Base-by-base conservation (phyloP, 2,113 vertebrate species). In the Hipposideros armiger region DNA sequence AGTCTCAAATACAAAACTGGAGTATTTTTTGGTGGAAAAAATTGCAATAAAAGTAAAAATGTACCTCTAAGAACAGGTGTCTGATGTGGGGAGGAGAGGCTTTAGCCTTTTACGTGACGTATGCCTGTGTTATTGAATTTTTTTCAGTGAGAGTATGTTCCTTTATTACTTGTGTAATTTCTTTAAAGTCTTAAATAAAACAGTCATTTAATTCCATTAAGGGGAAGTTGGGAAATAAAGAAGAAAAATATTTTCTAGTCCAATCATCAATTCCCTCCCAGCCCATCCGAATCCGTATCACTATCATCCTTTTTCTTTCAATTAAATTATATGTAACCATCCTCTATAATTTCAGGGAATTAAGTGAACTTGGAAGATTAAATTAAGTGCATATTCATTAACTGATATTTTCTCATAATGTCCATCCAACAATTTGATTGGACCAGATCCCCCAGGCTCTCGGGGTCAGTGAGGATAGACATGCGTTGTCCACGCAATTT, bases 341-440 rank as follows among this genome's bases (percentile, higher is more conserved):
- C 52, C 7, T 93, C 22, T 67, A 76, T 36, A 28, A 86, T 72
- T 85, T 93, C 28, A 74, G 64, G 16, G 47, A 92, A 91, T 93
- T 64, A 73, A 88, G 20, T 77, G 11, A 62, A 36, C 1, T 66
- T 70, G 50, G 28, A 36, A 86, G 42, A 26, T 83, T 60, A 64
- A 76, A 81, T 91, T 73, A 77, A 90, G 73, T 73, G 42, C 11
- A 15, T 16, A 1, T 22, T 10, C 52, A n/a, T 73, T 64, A 8
- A 62, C 16, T 30, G 16, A 56, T 56, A 5, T 70, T 87, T 69
- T 69, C 60, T 32, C 30, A 13, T 64, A 54, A 30, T n/a, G 26
- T 76, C n/a, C 36, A 28, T 36, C 42, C 10, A 67, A 13, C 36
- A 52, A 4, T 56, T 81, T 20, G 50, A 54, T 81, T 28, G 66